These are phyloP conservation scores for Buceros bicornis DNA, from an alignment of 2,797 vertebrate species.

Conservation along the genomic window DNA sequence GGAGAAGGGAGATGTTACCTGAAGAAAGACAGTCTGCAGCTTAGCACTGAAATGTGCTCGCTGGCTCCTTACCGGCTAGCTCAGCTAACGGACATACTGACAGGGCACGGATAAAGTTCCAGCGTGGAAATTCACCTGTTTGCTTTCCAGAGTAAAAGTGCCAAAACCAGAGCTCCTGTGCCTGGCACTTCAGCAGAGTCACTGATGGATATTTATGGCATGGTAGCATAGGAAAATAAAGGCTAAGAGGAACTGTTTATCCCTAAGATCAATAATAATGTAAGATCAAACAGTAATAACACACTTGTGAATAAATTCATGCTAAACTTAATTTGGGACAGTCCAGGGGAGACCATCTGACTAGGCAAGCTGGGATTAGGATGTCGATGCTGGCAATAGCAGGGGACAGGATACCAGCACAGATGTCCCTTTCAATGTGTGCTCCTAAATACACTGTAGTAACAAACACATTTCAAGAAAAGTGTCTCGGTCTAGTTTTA, in stretches of 20 bases:
- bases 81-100: neutral
- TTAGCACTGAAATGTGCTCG: neutral
- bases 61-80: neutral
- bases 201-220: rapidly evolving
- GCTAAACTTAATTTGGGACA: neutral
- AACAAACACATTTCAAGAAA: neutral
- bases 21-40: neutral
- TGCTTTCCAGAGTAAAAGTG: neutral
- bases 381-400: neutral
- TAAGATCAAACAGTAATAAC: neutral
- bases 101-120: neutral
- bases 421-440: neutral
- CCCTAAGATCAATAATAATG: neutral
- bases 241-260: neutral
- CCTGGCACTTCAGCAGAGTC: neutral
- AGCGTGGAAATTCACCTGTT: neutral
- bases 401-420: neutral
- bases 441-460: neutral
- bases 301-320: neutral
- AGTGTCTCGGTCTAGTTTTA: neutral
- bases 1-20: neutral
- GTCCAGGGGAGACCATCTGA: neutral
- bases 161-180: neutral
- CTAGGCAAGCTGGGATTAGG: neutral
- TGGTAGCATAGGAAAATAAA: neutral